Conservation (phyloP, 2,113 vertebrate species). For the Hystrix brachyura region DNA sequence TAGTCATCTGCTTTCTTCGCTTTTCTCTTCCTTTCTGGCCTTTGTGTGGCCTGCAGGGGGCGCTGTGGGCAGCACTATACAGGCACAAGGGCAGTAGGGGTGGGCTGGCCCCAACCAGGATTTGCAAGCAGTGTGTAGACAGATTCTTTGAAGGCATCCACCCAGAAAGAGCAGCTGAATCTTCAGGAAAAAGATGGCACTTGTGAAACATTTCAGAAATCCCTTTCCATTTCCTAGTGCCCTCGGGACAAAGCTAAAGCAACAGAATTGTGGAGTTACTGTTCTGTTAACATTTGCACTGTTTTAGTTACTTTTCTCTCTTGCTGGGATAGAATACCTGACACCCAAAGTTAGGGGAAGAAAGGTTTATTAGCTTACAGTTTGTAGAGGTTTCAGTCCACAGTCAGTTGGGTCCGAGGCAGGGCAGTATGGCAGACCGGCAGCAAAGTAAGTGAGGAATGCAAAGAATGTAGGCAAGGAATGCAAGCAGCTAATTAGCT, state of each 20-base stretch:
- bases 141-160: not conserved
- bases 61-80: not conserved
- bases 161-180: not conserved
- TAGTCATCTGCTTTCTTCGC: not conserved
- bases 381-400: too few relatives aligned
- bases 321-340: too few relatives aligned
- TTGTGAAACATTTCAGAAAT: not conserved
- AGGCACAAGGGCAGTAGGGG: not conserved
- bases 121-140: accelerated
- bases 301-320: too few relatives aligned
- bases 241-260: not conserved
- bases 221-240: not conserved
- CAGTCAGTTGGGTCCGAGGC: too few relatives aligned
- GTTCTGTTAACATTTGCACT: not conserved
- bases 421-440: too few relatives aligned
- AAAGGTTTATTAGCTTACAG: too few relatives aligned
- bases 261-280: not conserved
- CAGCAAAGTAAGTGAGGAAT: too few relatives aligned
- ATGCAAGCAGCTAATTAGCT: too few relatives aligned
- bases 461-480: too few relatives aligned
- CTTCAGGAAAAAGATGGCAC: not conserved
- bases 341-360: too few relatives aligned
- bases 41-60: not conserved
- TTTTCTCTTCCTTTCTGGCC: not conserved
- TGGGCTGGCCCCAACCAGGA: not conserved